Base-by-base conservation (phyloP, 2,113 vertebrate species). In the Gnathonemus echidnorhynchus region DNA sequence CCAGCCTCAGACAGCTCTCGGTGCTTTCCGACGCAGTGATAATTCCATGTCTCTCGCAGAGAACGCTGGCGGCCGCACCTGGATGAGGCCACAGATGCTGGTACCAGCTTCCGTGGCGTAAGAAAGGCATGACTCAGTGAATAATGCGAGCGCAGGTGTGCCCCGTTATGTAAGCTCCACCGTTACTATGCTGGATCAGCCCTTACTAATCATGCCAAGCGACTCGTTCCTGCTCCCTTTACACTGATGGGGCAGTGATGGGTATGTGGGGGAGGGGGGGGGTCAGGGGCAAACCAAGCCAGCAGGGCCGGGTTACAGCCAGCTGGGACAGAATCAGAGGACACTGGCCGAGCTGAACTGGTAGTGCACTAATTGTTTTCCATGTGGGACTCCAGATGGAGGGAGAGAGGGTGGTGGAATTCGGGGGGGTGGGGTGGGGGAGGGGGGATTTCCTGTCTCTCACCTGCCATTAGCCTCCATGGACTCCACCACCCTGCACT, bases 351-450 rank as follows among this genome's bases (percentile, higher is more conserved):
- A 46, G 83, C 83, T 45, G 21, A 48, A 45, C 13, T 48, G 11
- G 48, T 50, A 42, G n/a, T 86, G n/a, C n/a, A 86, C 48, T 52
- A 86, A 86, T 50, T 49, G 50, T 49, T 52, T 86, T 27, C 85
- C 85, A 86, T 86, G 85, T 27, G n/a, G 85, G 45, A 5, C 48
- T 19, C 85, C 48, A 86, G 85, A 86, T 86, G 85, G 85, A 86
- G 24, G 48, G 11, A 49, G 45, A n/a, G 8, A n/a, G 10, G 84
- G 15, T 21, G 39, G 77, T 5, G 77, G 77, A 45, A 83, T 83
- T 39, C 31, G 35, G 15, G 74, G 31, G 7, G 27, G 27, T 3
- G 3, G 31, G 27, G 6, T 19, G 31, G 5, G 19, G 19, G 80
- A 0, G 83, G 15, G 46, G 46, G 24, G 48, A 31, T n/a, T 86